phyloP scores from a whole-genome alignment of 2,888 invertebrate genomes.

The Patella ulyssiponensis region DNA sequence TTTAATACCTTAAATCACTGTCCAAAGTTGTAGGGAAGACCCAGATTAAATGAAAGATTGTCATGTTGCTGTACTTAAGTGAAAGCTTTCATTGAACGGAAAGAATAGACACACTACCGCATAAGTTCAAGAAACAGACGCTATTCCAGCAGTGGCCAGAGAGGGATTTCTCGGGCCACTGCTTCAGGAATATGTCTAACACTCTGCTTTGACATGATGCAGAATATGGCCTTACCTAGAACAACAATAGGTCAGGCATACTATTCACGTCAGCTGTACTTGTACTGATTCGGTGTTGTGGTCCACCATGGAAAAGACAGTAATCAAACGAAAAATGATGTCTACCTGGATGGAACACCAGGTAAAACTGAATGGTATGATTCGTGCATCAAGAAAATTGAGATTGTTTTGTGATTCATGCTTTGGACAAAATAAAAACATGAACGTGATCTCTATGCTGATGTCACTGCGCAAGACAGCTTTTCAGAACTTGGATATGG shows the following conservation, averaged over 20 bases:
- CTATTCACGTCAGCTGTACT: constrained; percentile 21
- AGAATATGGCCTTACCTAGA: background rate
- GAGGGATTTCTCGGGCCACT: no score
- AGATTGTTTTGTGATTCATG: background rate
- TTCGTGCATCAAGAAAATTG: background rate
- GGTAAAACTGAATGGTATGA: background rate
- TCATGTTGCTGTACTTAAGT: no score
- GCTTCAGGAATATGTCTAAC: no score
- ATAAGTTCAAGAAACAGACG: no score
- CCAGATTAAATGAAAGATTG: no score
- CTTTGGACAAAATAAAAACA: constrained; percentile 10
- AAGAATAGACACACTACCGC: no score
- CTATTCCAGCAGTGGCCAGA: no score
- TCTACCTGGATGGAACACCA: background rate
- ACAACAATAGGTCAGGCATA: constrained; percentile 16
- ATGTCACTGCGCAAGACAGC: background rate
- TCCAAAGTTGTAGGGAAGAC: no score
- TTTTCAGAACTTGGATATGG: background rate
- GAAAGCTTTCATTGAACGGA: no score
- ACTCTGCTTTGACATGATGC: background rate
- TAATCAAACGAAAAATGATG: constrained; percentile 5
- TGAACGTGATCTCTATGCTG: constrained; percentile 8
- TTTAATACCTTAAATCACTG: no score
- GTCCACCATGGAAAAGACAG: constrained; percentile 3
- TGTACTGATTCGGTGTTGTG: constrained; percentile 15